These are phyloP conservation scores for Patella depressa DNA, from an alignment of 2,888 invertebrate species.

Conservation along the genomic window DNA sequence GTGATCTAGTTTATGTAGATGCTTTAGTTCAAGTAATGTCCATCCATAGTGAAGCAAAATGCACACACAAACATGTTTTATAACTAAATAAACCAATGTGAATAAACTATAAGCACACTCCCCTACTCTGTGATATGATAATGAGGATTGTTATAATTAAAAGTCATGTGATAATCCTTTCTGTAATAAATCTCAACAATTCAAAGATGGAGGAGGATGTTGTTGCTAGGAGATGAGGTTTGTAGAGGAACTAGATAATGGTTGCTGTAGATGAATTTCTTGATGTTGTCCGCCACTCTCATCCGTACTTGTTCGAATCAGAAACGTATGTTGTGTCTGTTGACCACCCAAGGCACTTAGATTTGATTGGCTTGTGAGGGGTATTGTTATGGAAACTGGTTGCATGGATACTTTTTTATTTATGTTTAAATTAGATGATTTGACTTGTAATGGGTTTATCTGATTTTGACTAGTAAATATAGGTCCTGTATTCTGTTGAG, in stretches of 20 bases:
- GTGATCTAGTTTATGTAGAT: too few species aligned
- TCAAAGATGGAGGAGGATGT: too few species aligned
- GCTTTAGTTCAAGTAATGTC: too few species aligned
- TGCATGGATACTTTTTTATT: conserved; percentile 55
- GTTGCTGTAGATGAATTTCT: conserved; percentile 47
- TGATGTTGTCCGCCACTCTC: conserved; percentile 44
- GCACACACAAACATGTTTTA: too few species aligned
- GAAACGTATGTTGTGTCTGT: conserved; percentile 43
- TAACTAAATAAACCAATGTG: too few species aligned
- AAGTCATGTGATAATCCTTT: too few species aligned
- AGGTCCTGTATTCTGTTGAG: conserved; percentile 4
- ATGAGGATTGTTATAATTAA: too few species aligned
- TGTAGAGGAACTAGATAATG: conserved; percentile 38
- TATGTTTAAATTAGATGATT: conserved; percentile 28
- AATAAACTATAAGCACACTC: too few species aligned
- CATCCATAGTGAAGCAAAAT: too few species aligned
- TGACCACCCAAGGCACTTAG: conserved; percentile 40
- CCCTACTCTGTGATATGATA: too few species aligned
- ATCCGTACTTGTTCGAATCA: conserved; percentile 47
- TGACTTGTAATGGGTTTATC: conserved; percentile 20
- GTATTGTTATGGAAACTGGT: conserved; percentile 57
- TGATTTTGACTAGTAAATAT: conserved; percentile 17
- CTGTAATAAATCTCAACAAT: too few species aligned
- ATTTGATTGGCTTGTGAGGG: conserved; percentile 44
- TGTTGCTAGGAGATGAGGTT: conserved; percentile 42